Conservation (phyloP, 2,797 vertebrate genomes). For the Orientallactaga sibirica region DNA sequence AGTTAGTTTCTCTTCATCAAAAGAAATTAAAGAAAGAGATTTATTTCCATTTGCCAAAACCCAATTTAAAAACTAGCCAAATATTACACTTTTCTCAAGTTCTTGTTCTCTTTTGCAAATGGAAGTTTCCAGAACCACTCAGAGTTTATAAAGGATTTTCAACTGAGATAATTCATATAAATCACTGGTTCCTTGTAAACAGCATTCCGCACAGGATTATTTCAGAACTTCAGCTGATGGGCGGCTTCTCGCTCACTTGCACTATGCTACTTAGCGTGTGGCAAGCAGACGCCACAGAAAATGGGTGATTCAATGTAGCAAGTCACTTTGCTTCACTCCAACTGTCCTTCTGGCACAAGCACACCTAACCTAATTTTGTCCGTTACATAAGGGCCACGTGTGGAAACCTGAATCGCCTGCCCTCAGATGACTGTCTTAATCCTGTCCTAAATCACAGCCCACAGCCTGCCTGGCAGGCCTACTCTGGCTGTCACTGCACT, state of each 20-base stretch:
- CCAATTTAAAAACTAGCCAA: slow-evolving; percentile 18
- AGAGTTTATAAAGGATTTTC: slow-evolving; percentile 3
- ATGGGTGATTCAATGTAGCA: not conserved
- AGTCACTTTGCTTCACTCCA: slow-evolving; percentile 10
- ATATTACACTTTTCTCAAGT: slow-evolving; percentile 39
- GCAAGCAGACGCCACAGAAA: not conserved
- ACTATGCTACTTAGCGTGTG: not conserved
- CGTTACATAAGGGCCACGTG: slow-evolving; percentile 42
- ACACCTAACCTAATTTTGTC: slow-evolving; percentile 58
- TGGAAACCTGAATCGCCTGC: slow-evolving; percentile 52
- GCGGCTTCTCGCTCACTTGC: slow-evolving; percentile 10
- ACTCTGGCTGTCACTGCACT: not conserved
- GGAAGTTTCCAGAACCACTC: slow-evolving; percentile 17
- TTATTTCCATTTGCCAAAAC: slow-evolving; percentile 52
- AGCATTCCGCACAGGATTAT: not conserved
- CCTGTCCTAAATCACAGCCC: not conserved
- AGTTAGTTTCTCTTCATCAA: not conserved
- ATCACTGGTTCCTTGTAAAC: not conserved
- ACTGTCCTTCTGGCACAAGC: slow-evolving; percentile 28
- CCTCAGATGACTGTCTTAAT: slow-evolving; percentile 47
- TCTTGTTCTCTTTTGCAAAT: not conserved
- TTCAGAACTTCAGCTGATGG: slow-evolving; percentile 43
- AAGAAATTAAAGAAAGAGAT: slow-evolving; percentile 32
- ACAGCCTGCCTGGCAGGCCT: not conserved
- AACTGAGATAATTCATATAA: slow-evolving; percentile 52